Conservation (phyloP, 2,797 vertebrate genomes). For the Tragopan temminckii region DNA sequence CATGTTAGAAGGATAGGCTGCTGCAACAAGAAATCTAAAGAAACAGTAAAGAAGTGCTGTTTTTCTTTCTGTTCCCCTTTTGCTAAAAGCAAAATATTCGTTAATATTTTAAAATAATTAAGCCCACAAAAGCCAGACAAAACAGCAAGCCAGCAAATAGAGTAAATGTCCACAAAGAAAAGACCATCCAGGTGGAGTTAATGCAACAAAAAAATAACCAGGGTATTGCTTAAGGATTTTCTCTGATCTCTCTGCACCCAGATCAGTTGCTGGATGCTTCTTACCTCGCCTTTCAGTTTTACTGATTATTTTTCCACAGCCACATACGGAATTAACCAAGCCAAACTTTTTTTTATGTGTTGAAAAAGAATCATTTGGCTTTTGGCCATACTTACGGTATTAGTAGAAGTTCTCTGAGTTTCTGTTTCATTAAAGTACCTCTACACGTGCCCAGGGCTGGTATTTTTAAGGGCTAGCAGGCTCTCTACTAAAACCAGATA, state of each 20-base stretch:
- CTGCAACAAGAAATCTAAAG: slow-evolving; percentile 23
- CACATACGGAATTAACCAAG: not conserved
- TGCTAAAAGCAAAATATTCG: not conserved
- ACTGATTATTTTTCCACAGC: not conserved
- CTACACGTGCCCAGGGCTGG: not conserved
- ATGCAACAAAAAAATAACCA: not conserved
- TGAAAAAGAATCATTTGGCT: not conserved
- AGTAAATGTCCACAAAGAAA: not conserved
- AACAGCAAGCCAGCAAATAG: not conserved
- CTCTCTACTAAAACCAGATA: not conserved
- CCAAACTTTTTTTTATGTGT: not conserved
- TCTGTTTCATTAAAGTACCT: not conserved
- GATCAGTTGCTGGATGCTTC: not conserved
- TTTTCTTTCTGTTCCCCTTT: slow-evolving; percentile 12
- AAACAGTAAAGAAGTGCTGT: not conserved
- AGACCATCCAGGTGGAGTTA: not conserved
- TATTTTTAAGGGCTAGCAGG: not conserved
- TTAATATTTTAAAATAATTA: not conserved
- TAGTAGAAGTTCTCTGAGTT: not conserved
- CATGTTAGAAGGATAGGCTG: not conserved
- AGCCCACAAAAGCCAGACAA: not conserved
- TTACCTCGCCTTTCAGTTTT: not conserved
- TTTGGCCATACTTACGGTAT: not conserved
- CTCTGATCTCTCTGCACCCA: not conserved
- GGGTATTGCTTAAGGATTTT: not conserved